Evolutionary conservation across 2,888 invertebrate genomes (phyloP), one percentile per base, ranked within the genome.

Genomic region (Tetheella fluctuosa): DNA sequence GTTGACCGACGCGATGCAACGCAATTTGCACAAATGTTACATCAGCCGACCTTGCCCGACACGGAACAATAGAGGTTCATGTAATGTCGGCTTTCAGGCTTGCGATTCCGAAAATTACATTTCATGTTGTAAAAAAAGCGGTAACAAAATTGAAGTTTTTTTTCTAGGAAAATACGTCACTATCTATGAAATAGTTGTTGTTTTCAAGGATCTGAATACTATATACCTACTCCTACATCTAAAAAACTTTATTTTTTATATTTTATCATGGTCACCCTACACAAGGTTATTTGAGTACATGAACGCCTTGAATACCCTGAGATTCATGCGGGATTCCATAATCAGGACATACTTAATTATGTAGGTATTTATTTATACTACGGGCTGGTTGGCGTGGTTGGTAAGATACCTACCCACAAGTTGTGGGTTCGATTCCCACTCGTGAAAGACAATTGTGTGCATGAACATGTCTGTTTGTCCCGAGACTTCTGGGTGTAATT

Each of bases 11-110:
- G 74, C 64, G 76, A 72, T 85, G 2, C 90, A 80, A 76, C 83
- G 92, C 84, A 92, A 92, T 65, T 62, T 63, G 70, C 80, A 75
- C 76, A 67, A 65, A 67, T 71, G 70, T 92, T 92, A 89, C 92
- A 90, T 91, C 92, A 92, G 89, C 86, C 80, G 76, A 74, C 90
- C 91, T 90, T 90, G 88, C 70, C 76, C 77, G 87, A 88, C 81
- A 81, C 91, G 90, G 90, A 90, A 91, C 89, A 89, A 86, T 89
- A 84, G 76, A 73, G 70, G 68, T 58, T 64, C 58, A 62, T 70
- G 72, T 73, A 73, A 69, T 62, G 69, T 61, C 63, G 65, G 67
- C 64, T 77, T 79, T 76, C 76, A 76, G 73, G 62, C 57, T 48
- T 23, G 39, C 53, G 61, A 59, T 59, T 54, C 52, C 20, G 48